Evolutionary conservation across 2,888 invertebrate species (phyloP), one percentile per base, ranked within the genome.

Genomic region (Orchesellides sinensis): DNA sequence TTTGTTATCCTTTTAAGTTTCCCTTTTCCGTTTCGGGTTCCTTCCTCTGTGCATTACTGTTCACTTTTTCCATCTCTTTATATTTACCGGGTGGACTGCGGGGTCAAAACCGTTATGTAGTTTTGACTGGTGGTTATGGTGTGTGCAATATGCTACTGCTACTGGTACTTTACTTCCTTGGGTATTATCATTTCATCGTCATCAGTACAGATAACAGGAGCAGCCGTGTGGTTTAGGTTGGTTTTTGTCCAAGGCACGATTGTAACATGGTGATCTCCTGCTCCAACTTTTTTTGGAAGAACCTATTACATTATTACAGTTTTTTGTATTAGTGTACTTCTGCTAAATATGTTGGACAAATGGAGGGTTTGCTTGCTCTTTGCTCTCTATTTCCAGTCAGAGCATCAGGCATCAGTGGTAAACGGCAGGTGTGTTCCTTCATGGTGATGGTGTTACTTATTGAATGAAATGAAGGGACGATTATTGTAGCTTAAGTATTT

Each of bases 1-100:
- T 78, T 78, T 69, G 78, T 78, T 77, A 75, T 75, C 68, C 75
- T 66, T 68, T 77, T 56, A 79, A 72, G 66, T 56, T 72, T 79
- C 63, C 54, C 40, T 32, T 70, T 66, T 54, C 65, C 54, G 27
- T 29, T 56, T 63, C 49, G 52, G n/a, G 75, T 40, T 17, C 27
- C 27, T 40, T 45, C 45, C 68, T 19, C 32, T 40, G n/a, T 8
- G 40, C n/a, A 8, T 40, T 32, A 40, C 40, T 14, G 40, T 40
- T 40, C 1, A n/a, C n/a, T n/a, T n/a, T n/a, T n/a, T n/a, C n/a
- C n/a, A n/a, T n/a, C n/a, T n/a, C n/a, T n/a, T n/a, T n/a, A n/a
- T n/a, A n/a, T n/a, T n/a, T n/a, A n/a, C n/a, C n/a, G n/a, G n/a
- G n/a, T n/a, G n/a, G 70, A 72, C 70, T n/a, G 40, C 40, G 54